Percentiles rank a stretch among this genome's conserved stretches.
These are phyloP conservation scores for Antennarius maculatus DNA, from an alignment of 2,797 vertebrate genomes.

Conservation along the genomic window DNA sequence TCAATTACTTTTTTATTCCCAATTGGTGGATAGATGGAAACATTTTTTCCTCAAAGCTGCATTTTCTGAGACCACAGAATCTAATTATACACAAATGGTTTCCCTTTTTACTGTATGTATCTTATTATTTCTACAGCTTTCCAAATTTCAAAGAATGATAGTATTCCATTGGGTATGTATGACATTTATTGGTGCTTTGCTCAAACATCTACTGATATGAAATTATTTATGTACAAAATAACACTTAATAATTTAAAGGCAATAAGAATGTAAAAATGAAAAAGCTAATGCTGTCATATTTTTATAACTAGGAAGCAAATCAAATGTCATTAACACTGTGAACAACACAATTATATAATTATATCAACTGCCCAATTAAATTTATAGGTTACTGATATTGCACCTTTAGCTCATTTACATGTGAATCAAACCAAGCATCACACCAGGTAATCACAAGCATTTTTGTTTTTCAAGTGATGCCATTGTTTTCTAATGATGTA, in stretches of 20 bases:
- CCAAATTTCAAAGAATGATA: conserved; percentile 12
- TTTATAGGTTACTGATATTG: no score
- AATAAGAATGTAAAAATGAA: not conserved
- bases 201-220: not conserved
- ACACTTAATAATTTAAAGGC: not conserved
- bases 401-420: not conserved
- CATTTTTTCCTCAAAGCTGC: conserved; percentile 17
- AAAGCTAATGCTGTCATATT: no score
- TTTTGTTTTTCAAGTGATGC: not conserved
- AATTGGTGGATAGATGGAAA: not conserved
- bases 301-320: no score
- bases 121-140: not conserved
- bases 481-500: no score
- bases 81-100: not conserved
- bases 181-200: no score
- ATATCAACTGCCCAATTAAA: no score
- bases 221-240: not conserved
- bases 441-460: not conserved
- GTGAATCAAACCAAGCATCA: not conserved
- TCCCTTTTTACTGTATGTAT: conserved; percentile 3
- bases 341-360: no score
- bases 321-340: no score
- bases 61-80: conserved; percentile 7
- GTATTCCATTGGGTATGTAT: not conserved
- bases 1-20: conserved; percentile 6